phyloP scores from a whole-genome alignment of 2,113 vertebrate genomes.

The Tor tambroides region DNA sequence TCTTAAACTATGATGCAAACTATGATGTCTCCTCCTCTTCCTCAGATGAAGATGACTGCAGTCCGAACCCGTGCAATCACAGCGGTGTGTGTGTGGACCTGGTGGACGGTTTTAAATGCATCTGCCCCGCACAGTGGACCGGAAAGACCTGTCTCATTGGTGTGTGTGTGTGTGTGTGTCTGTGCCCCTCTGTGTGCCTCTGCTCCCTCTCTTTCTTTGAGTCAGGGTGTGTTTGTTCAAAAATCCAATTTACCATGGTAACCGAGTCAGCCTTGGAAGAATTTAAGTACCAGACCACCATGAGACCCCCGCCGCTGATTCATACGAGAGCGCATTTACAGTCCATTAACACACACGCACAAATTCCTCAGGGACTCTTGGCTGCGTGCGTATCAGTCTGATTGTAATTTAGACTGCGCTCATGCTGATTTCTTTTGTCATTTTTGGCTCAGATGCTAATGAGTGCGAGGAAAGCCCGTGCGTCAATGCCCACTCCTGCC shows the following conservation, averaged over 20 bases:
- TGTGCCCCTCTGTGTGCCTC: not conserved
- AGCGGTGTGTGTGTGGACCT: conserved; percentile 89
- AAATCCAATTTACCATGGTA: conserved; percentile 38
- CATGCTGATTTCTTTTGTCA: not conserved
- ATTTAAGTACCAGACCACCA: conserved; percentile 46
- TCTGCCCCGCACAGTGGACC: conserved; percentile 90
- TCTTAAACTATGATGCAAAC: not conserved
- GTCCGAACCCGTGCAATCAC: conserved; percentile 86
- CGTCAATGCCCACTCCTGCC: conserved; percentile 88
- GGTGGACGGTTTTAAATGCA: conserved; percentile 86
- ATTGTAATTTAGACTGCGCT: not conserved
- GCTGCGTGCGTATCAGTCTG: not conserved
- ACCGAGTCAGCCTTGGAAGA: conserved; percentile 36
- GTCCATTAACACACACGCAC: conserved; percentile 9
- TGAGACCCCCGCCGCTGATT: conserved; percentile 41
- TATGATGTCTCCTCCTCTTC: not conserved
- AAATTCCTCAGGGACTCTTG: conserved; percentile 3
- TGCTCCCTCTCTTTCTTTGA: conserved; percentile 8
- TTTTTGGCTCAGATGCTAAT: conserved; percentile 81
- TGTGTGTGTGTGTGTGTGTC: conserved; percentile 78
- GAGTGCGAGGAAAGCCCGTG: conserved; percentile 88
- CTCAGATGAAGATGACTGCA: conserved; percentile 89
- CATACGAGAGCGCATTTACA: conserved; percentile 12
- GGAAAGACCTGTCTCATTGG: conserved; percentile 92
- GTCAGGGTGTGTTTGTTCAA: conserved; percentile 16